phyloP scores from a whole-genome alignment of 2,797 vertebrate genomes.

The Pogoniulus pusillus region DNA sequence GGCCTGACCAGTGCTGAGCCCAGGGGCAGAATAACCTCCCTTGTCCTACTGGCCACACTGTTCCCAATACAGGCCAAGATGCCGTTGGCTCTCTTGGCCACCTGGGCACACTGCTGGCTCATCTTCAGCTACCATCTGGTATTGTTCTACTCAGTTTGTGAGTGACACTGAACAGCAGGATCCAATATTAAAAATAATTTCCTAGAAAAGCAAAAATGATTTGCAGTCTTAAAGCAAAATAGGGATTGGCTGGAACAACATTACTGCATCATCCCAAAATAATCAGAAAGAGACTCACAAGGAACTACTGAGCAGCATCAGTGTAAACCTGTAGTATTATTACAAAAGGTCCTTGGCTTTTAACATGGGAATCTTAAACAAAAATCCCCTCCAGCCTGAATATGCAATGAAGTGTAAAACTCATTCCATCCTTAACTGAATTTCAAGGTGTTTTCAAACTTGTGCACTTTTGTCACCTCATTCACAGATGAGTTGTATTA shows the following conservation, averaged over 20 bases:
- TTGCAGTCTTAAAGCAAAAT: not conserved
- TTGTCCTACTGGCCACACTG: too few relatives aligned
- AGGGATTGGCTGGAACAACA: not conserved
- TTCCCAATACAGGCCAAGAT: too few relatives aligned
- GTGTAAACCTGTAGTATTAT: not conserved
- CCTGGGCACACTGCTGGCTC: too few relatives aligned
- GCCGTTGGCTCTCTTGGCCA: too few relatives aligned
- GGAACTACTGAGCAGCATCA: too few relatives aligned
- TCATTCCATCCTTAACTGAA: not conserved
- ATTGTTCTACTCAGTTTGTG: not conserved
- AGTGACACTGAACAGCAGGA: not conserved
- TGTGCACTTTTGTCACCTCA: not conserved
- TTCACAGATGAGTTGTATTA: not conserved
- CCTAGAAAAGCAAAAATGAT: not conserved
- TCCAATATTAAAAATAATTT: not conserved
- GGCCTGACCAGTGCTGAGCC: too few relatives aligned
- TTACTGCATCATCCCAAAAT: not conserved
- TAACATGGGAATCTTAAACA: not conserved
- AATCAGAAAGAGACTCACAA: not conserved
- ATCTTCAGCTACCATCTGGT: too few relatives aligned
- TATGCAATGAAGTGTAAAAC: not conserved
- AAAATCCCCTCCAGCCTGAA: not conserved
- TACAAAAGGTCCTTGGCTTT: not conserved
- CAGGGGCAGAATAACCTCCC: too few relatives aligned
- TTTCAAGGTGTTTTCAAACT: conserved; percentile 10